Base-by-base conservation (phyloP, 1,140 invertebrate species). In the Drosophila watanabei region DNA sequence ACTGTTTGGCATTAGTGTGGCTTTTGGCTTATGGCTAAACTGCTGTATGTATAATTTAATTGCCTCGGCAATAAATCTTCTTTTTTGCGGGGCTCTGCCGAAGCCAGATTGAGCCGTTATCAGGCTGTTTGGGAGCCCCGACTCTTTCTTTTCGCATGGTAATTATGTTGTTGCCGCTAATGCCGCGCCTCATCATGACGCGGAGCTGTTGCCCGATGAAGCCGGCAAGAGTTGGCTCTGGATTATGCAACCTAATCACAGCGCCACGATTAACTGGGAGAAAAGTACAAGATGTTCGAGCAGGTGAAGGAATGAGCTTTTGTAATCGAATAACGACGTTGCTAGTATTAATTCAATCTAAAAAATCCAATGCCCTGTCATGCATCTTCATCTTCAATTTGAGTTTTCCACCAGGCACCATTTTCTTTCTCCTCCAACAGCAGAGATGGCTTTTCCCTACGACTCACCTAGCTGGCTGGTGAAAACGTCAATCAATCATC, bases 401-500 rank as follows among this genome's bases (percentile, higher is more conserved):
- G 30, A 48, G 64, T 82, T 87, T 75, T 77, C 64, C 64, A 62
- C 43, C 57, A 54, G 14, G 35, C 28, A 32, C 73, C 60, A 49
- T 79, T 82, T 82, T 83, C 57, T 51, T 69, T 54, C 20, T 35
- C 48, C 51, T 7, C 32, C 18, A 43, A 78, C 24, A 43, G 20
- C 41, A 65, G 65, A 71, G 65, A 78, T 65, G 61, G 39, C 37
- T 77, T 85, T 87, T 87, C 83, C 75, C 62, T 59, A 49, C 56
- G 61, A 49, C 65, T 62, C 62, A 63, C 62, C 64, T 62, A 63
- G 57, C 83, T 64, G 46, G 54, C 72, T 81, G 85, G 85, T 81
- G 81, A 88, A 88, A 88, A 84, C 85, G 72, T 84, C 85, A 89
- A 88, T 89, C 85, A 89, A 81, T 89, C 81, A 89, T 78, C 84